Evolutionary conservation across 2,888 invertebrate species (phyloP).

Genomic region (Tetranychus piercei): DNA sequence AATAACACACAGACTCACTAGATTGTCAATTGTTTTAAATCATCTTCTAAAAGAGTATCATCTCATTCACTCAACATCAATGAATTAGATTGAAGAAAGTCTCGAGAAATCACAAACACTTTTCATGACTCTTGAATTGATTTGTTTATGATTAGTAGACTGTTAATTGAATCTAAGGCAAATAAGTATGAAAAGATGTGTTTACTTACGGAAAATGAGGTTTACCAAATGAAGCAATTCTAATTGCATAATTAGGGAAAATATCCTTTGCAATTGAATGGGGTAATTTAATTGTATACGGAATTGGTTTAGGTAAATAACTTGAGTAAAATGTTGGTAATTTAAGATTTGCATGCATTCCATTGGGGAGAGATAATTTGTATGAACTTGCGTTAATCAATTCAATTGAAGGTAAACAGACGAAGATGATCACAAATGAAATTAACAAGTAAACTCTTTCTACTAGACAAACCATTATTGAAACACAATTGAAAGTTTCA

Average conservation of each 20-base stretch:
- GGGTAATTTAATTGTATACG: background rate
- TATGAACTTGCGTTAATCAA: background rate
- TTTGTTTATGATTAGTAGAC: too few relatives aligned
- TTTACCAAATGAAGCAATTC: background rate
- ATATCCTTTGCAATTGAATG: background rate
- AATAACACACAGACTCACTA: background rate
- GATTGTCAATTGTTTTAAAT: background rate
- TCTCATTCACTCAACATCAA: background rate
- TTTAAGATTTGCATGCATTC: background rate
- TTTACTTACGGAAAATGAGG: background rate
- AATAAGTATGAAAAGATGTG: background rate
- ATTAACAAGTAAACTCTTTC: background rate
- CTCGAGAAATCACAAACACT: background rate
- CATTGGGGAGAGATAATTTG: background rate
- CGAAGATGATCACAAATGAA: background rate
- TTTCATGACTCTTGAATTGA: too few relatives aligned
- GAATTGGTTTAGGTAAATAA: background rate
- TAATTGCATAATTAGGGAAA: constrained; percentile 1
- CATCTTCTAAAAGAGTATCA: background rate
- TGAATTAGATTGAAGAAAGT: background rate
- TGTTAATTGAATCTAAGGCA: too few relatives aligned
- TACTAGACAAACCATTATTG: too few relatives aligned
- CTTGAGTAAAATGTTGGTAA: background rate
- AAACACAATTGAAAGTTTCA: too few relatives aligned
- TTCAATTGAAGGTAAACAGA: background rate